Conservation (phyloP, 2,797 vertebrate genomes). For the Anomalospiza imberbis region DNA sequence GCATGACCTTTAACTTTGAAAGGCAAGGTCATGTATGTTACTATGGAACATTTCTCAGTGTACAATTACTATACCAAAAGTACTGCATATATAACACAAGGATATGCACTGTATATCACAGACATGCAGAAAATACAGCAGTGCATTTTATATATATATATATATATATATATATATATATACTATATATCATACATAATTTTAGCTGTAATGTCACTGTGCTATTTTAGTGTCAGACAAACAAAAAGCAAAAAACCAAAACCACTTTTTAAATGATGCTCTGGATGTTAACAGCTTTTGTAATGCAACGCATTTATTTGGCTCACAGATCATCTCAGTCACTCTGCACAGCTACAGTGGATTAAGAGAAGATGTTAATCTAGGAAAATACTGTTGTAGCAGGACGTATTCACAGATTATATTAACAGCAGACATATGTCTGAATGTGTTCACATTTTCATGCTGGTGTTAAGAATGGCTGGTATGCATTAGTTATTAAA, state of each 20-base stretch:
- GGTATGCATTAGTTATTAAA: neutral
- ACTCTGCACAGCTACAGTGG: neutral
- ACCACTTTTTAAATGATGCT: neutral
- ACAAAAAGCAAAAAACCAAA: neutral
- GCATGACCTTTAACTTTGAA: neutral
- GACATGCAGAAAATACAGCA: neutral
- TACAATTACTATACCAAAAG: neutral
- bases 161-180: neutral
- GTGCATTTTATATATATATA: neutral
- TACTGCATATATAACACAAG: neutral
- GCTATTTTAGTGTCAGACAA: neutral
- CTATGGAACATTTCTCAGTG: neutral
- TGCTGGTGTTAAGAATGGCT: neutral
- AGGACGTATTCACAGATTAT: neutral
- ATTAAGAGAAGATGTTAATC: neutral
- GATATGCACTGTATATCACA: neutral
- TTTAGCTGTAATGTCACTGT: neutral
- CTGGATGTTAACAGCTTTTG: neutral
- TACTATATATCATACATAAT: neutral
- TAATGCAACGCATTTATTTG: neutral
- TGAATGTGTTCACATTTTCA: neutral
- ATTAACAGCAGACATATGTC: neutral
- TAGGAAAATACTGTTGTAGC: neutral
- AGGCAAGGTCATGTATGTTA: neutral
- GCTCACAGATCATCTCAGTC: neutral